Base-by-base conservation (phyloP, 2,888 invertebrate species). In the Agrilus cyanescens region DNA sequence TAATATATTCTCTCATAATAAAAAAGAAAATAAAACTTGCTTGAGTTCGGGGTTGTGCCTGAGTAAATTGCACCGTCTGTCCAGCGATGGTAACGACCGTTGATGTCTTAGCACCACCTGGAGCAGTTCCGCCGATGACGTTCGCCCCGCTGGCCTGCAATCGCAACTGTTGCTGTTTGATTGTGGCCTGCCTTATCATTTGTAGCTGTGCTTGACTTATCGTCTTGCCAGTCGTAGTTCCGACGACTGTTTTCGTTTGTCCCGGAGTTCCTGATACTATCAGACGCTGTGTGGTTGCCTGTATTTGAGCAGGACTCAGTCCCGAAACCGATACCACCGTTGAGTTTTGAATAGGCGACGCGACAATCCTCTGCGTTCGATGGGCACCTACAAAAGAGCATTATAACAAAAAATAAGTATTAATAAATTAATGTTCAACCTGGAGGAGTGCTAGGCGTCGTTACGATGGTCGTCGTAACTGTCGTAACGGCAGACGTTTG, bases 141-240 rank as follows among this genome's bases (percentile, higher is more conserved):
- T 25, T 25, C 10, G 8, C 25, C 8, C 25, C 25, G 10, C 8
- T 25, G 25, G 60, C 49, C 48, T 65, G 65, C 38, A 66, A 49
- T n/a, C 65, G 50, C 40, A 66, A 52, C 43, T 65, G 65, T 41
- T 61, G 59, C 44, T 63, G 62, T 42, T 63, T 60, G 8, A 62
- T 42, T 7, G 58, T 51, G 4, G 64, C 61, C 45, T 80, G 81
- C n/a, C 79, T 71, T 51, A 78, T 76, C 54, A 79, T 70, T 54
- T 80, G 76, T 41, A 77, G 53, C 50, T 76, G 78, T 0, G 73
- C 71, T 3, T 68, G 69, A 15, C 71, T 72, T 15, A 76, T 58
- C 4, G 71, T 66, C 57, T 75, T 71, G 0, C 72, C 71, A 3
- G 73, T 69, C 4, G 69, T 63, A 4, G 55, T 50, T 30, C 53